These are phyloP conservation scores for Philopotamus ludificatus DNA, from an alignment of 1,140 invertebrate species.

Conservation along the genomic window DNA sequence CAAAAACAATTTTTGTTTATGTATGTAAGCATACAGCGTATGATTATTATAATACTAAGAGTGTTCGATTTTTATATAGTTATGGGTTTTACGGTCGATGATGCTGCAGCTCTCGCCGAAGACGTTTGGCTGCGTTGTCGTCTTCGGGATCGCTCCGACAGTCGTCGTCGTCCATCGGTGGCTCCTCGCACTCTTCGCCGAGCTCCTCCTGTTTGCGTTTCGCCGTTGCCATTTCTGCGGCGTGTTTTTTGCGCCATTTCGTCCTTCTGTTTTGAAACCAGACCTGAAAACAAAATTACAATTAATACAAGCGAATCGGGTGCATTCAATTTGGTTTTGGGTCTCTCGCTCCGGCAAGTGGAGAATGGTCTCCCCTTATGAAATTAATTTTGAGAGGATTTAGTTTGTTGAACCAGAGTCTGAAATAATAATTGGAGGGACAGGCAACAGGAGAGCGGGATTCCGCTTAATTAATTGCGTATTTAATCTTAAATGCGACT, in stretches of 20 bases:
- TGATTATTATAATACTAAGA: too few relatives aligned
- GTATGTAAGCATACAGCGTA: neutral
- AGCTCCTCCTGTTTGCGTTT: conserved; percentile 95
- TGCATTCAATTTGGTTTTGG: neutral
- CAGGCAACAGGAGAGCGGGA: conserved; percentile 24
- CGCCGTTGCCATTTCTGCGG: conserved; percentile 97
- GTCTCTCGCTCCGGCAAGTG: neutral
- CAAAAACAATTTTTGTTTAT: conserved; percentile 1
- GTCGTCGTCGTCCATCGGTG: conserved; percentile 50
- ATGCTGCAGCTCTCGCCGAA: conserved; percentile 48
- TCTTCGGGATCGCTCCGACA: conserved; percentile 54
- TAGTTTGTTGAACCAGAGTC: conserved; percentile 31
- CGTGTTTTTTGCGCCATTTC: conserved; percentile 99
- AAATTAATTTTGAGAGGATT: conserved; percentile 41
- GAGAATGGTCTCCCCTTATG: conserved; percentile 16
- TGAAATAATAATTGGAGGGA: conserved; percentile 23
- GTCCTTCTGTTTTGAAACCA: conserved; percentile 99
- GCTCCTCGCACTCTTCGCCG: conserved; percentile 65
- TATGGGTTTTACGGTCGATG: conserved; percentile 39
- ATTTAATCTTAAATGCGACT: conserved; percentile 42
- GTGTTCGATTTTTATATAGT: neutral
- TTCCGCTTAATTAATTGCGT: conserved; percentile 40
- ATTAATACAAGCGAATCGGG: conserved; percentile 11
- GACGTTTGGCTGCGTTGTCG: conserved; percentile 47
- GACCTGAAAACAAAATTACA: conserved; percentile 76